Conservation (phyloP, 2,888 invertebrate genomes). For the Schizotus pectinicornis region DNA sequence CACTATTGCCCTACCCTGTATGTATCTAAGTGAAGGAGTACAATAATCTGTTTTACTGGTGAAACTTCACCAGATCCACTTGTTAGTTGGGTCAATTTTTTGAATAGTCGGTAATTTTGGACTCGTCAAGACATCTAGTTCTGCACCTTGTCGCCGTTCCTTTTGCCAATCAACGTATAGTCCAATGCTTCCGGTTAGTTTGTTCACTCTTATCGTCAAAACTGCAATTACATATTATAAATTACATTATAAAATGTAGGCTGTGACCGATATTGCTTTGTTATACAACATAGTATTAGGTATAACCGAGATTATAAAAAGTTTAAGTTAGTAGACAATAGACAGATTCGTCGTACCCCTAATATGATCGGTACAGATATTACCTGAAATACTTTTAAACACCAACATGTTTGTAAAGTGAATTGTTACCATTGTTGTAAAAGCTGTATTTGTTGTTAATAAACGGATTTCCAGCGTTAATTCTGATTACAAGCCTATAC, state of each 20-base stretch:
- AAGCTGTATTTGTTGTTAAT: slow-evolving; percentile 25
- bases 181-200: slow-evolving; percentile 5
- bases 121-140: no score
- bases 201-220: slow-evolving; percentile 3
- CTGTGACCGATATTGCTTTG: slow-evolving; percentile 20
- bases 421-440: slow-evolving; percentile 22
- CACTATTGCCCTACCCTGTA: no score
- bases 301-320: slow-evolving; percentile 4
- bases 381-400: slow-evolving; percentile 12
- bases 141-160: no score
- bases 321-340: neutral
- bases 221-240: slow-evolving; percentile 8
- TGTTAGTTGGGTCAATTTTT: no score
- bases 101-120: no score
- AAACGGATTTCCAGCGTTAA: slow-evolving; percentile 3
- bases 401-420: slow-evolving; percentile 14
- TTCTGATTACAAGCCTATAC: no score
- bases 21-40: no score
- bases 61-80: no score
- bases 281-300: slow-evolving; percentile 4
- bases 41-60: no score
- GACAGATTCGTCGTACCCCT: neutral
- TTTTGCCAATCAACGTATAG: neutral
- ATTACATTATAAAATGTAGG: slow-evolving; percentile 9
- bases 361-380: neutral